Evolutionary conservation across 1,140 invertebrate genomes (phyloP), one percentile per base, ranked within the genome.

Genomic region (Eufriesea mexicana): DNA sequence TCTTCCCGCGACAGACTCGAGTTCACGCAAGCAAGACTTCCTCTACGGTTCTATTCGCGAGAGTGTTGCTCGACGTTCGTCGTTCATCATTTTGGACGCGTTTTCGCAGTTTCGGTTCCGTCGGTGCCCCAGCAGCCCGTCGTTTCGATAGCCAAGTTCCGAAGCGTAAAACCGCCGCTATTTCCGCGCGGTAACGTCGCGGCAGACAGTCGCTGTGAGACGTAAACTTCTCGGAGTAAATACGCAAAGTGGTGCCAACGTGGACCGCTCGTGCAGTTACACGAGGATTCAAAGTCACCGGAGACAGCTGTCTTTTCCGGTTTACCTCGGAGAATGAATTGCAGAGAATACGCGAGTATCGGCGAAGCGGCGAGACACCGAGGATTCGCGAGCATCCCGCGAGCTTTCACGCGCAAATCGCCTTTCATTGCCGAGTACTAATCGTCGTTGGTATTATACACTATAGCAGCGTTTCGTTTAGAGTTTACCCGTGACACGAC

Each of bases 1-100:
- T n/a, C 12, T 61, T 61, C 25, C 5, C 59, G 9, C 12, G 8
- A 61, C n/a, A 9, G 25, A n/a, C 59, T n/a, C 2, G 14, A 8
- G 59, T 12, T 2, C 25, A 23, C n/a, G n/a, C 25, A 14, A 12
- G 10, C n/a, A 25, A 62, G 66, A 7, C 2, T 4, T n/a, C n/a
- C 54, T 54, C 73, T 54, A 23, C 70, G 47, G 77, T 67, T 59
- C 59, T 42, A 45, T 49, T 1, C 23, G 25, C 1, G 28, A 0
- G 16, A 74, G 28, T 35, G 54, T 64, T 62, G 62, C 25, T 75
- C 75, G 75, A 84, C 57, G 72, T 71, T 74, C 80, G 73, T 42
- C 74, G 71, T 87, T 62, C 73, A 78, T 84, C 70, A 84, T 87
- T 62, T 72, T 16, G 25, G 62, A 86, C 84, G 77, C 54, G n/a